Percentiles rank a stretch among this genome's conserved stretches.
phyloP scores from a whole-genome alignment of 1,140 invertebrate genomes.

The Zaprionus ghesquierei region DNA sequence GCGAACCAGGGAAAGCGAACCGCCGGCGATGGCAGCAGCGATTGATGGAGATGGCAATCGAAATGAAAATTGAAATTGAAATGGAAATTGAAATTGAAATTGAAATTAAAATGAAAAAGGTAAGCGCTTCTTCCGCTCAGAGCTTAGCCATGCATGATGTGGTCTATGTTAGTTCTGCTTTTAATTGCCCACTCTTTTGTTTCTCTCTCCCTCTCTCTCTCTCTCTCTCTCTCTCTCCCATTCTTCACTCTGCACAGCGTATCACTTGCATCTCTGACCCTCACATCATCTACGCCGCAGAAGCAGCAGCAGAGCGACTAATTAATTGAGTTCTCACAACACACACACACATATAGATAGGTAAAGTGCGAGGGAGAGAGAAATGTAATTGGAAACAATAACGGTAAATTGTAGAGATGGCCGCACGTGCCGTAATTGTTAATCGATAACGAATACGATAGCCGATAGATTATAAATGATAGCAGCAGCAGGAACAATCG shows the following conservation, averaged over 20 bases:
- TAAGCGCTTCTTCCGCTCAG: neutral
- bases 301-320: neutral
- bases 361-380: neutral
- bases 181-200: neutral
- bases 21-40: neutral
- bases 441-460: slow-evolving; percentile 38
- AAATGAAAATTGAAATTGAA: no score
- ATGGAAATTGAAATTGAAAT: neutral
- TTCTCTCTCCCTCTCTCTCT: neutral
- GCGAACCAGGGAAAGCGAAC: neutral
- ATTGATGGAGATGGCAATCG: neutral
- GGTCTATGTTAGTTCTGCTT: neutral
- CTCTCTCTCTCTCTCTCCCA: neutral
- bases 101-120: neutral
- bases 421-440: neutral
- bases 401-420: slow-evolving; percentile 6
- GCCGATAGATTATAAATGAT: slow-evolving; percentile 22
- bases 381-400: slow-evolving; percentile 15
- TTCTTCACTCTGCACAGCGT: no score
- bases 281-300: neutral
- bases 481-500: neutral
- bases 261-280: slow-evolving; percentile 64
- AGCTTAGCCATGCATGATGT: neutral
- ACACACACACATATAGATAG: neutral
- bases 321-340: neutral